Percentiles rank a stretch among this genome's conserved stretches.
Conservation (phyloP, 2,113 vertebrate species). For the Bos indicus region DNA sequence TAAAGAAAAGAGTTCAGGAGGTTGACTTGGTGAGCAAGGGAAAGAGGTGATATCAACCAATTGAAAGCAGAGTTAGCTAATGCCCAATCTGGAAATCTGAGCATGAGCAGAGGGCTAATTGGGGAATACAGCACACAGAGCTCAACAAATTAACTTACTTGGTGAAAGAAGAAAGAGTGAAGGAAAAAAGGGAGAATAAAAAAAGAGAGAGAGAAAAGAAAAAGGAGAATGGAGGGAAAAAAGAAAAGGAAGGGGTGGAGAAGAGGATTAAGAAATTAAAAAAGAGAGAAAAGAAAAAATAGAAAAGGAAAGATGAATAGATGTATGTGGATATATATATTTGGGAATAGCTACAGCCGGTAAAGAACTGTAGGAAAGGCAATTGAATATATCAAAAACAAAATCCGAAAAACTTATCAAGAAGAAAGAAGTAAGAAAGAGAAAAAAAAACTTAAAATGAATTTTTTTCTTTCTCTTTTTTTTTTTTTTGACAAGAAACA, state of each 20-base stretch:
- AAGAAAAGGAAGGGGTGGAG: neutral
- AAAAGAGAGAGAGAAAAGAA: neutral
- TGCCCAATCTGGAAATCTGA: neutral
- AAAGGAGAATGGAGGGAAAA: neutral
- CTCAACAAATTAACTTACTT: neutral
- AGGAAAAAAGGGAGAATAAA: neutral
- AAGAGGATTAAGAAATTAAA: neutral
- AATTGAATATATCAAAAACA: neutral
- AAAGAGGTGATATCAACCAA: neutral
- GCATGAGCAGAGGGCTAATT: neutral
- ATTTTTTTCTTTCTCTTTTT: neutral
- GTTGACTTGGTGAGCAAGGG: neutral
- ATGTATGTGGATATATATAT: fast-evolving
- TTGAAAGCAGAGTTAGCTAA: neutral
- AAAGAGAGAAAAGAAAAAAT: neutral
- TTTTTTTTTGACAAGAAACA: neutral
- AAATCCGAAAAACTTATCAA: neutral
- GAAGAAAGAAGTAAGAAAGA: neutral
- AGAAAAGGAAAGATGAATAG: neutral
- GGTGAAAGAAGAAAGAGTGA: neutral
- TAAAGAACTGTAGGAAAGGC: neutral
- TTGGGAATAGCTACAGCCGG: fast-evolving
- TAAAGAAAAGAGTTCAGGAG: neutral
- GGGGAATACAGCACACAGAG: neutral
- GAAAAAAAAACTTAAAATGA: too few relatives aligned